Evolutionary conservation across 1,140 invertebrate genomes (phyloP).

Genomic region (Drosophila malerkotliana): DNA sequence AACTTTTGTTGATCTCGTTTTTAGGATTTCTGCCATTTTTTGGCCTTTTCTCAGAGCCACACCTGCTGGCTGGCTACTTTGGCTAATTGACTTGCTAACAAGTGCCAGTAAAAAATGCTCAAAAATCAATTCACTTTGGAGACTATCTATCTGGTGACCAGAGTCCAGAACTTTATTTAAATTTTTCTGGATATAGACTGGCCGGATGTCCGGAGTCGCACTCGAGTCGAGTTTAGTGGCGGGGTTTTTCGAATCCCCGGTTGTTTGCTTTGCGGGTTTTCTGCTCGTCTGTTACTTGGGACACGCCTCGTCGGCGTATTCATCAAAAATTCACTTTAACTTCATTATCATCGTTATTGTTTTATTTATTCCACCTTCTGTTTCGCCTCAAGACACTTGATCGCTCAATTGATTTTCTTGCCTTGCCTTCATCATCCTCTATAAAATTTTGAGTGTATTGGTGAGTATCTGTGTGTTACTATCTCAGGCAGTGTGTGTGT

Average conservation of each 20-base stretch:
- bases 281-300: slow-evolving; percentile 36
- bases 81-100: slow-evolving; percentile 44
- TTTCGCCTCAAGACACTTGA: slow-evolving; percentile 84
- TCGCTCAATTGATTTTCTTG: slow-evolving; percentile 83
- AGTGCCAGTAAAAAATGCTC: slow-evolving; percentile 16
- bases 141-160: not conserved
- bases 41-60: not conserved
- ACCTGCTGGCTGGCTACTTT: slow-evolving; percentile 21
- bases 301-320: slow-evolving; percentile 77
- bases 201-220: slow-evolving; percentile 64
- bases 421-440: slow-evolving; percentile 48
- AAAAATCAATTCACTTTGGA: slow-evolving; percentile 3
- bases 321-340: slow-evolving; percentile 84
- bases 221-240: slow-evolving; percentile 40
- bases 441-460: not conserved
- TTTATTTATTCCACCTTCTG: slow-evolving; percentile 84
- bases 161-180: not conserved
- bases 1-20: slow-evolving; percentile 34
- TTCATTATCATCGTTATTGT: slow-evolving; percentile 84
- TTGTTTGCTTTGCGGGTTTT: slow-evolving; percentile 23
- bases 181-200: not conserved
- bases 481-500: slow-evolving; percentile 8
- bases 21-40: not conserved
- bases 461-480: slow-evolving; percentile 4
- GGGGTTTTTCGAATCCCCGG: slow-evolving; percentile 20